phyloP scores from a whole-genome alignment of 1,140 invertebrate genomes.

The Probaryconus sp. region DNA sequence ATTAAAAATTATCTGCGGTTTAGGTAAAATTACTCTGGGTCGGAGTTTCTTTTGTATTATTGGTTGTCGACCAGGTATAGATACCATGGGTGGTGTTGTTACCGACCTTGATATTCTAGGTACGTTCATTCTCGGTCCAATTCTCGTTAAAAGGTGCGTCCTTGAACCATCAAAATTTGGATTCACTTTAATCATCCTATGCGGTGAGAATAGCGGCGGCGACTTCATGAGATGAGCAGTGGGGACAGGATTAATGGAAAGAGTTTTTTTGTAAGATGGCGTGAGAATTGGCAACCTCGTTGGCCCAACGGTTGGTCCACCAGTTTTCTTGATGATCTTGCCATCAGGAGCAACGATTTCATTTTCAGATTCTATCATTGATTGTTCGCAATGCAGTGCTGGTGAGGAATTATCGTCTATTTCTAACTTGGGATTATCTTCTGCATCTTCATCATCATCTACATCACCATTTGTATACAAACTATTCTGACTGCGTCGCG shows the following conservation, averaged over 20 bases:
- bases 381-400: constrained; percentile 67
- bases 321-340: constrained; percentile 19
- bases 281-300: not conserved
- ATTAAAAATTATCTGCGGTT: constrained; percentile 14
- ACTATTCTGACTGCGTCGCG: constrained; percentile 33
- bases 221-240: constrained; percentile 59
- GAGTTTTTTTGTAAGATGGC: constrained; percentile 26
- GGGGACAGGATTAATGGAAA: constrained; percentile 61
- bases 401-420: constrained; percentile 53
- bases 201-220: constrained; percentile 1
- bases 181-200: constrained; percentile 32
- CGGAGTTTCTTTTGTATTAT: constrained; percentile 24
- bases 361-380: constrained; percentile 68
- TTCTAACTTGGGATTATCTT: constrained; percentile 27
- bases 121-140: no score
- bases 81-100: constrained; percentile 68
- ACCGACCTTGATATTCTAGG: no score
- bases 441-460: constrained; percentile 37
- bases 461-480: constrained; percentile 54
- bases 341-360: constrained; percentile 47
- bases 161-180: not conserved
- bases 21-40: constrained; percentile 48
- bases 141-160: no score
- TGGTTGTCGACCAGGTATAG: constrained; percentile 49
- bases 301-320: not conserved